Conservation (phyloP, 2,888 invertebrate genomes). For the Dryococelus australis region DNA sequence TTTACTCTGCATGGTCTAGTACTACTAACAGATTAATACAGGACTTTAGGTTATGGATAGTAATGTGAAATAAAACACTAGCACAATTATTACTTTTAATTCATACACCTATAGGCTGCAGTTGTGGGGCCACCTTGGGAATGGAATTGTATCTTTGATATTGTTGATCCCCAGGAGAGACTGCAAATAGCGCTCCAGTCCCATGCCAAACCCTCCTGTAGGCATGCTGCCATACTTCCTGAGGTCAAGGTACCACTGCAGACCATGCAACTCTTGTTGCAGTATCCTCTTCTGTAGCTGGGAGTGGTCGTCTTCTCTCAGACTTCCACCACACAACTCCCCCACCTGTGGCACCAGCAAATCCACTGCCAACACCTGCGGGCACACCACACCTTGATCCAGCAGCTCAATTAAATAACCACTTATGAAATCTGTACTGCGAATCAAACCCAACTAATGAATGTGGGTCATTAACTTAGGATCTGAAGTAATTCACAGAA, state of each 20-base stretch:
- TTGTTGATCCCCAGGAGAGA: slow-evolving; percentile 81
- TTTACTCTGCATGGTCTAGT: no score
- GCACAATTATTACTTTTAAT: slow-evolving; percentile 6
- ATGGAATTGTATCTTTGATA: slow-evolving; percentile 94
- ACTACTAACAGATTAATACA: neutral
- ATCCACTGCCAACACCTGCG: slow-evolving; percentile 83
- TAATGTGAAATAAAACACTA: neutral
- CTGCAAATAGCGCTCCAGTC: slow-evolving; percentile 91
- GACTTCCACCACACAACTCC: slow-evolving; percentile 93
- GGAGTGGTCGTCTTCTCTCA: slow-evolving; percentile 82
- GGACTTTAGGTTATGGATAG: neutral
- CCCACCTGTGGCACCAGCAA: slow-evolving; percentile 88
- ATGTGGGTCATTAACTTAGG: no score
- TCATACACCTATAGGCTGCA: slow-evolving; percentile 62
- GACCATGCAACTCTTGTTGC: slow-evolving; percentile 36
- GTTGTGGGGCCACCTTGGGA: slow-evolving; percentile 93
- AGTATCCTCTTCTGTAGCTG: slow-evolving; percentile 64
- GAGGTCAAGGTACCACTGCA: slow-evolving; percentile 88
- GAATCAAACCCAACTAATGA: no score
- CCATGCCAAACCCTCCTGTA: slow-evolving; percentile 95
- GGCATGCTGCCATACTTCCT: slow-evolving; percentile 88
- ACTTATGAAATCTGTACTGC: no score
- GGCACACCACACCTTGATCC: slow-evolving; percentile 46
- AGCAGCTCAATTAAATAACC: slow-evolving; percentile 34
- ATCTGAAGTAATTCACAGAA: no score